Percentiles rank a stretch among this genome's conserved stretches.
Conservation (phyloP, 2,888 invertebrate species). For the Synergus itoensis region DNA sequence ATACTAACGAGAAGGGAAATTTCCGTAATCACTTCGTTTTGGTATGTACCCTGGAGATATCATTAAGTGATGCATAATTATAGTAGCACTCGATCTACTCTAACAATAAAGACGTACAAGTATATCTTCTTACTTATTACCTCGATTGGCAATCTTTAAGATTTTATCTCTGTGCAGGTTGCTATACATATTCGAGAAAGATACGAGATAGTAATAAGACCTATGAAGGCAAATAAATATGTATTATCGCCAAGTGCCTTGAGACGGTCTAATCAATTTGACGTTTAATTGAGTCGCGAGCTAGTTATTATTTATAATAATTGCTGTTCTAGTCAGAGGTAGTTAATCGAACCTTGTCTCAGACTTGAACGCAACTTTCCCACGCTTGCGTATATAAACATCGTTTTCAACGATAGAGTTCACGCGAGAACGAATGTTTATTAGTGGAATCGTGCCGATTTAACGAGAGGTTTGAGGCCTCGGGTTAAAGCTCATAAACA, state of each 20-base stretch:
- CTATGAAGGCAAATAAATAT: constrained; percentile 14
- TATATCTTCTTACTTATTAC: constrained; percentile 53
- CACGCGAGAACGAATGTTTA: constrained; percentile 34
- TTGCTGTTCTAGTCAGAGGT: not conserved
- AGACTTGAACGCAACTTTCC: constrained; percentile 10
- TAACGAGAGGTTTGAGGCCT: constrained; percentile 22
- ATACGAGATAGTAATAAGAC: constrained; percentile 6
- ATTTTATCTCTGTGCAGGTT: constrained; percentile 49
- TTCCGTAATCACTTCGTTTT: constrained; percentile 54
- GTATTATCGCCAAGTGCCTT: constrained; percentile 34
- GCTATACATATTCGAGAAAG: constrained; percentile 10
- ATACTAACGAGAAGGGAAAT: constrained; percentile 51
- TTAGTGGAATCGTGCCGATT: constrained; percentile 26
- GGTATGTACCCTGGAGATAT: constrained; percentile 53
- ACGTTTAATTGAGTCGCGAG: constrained; percentile 50
- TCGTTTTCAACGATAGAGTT: constrained; percentile 32
- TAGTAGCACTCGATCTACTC: constrained; percentile 46
- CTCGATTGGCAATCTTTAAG: constrained; percentile 46
- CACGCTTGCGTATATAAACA: constrained; percentile 26
- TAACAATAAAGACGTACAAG: constrained; percentile 58
- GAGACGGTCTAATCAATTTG: constrained; percentile 46
- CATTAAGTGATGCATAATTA: constrained; percentile 56
- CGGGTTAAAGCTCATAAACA: constrained; percentile 12
- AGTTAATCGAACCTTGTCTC: constrained; percentile 9
- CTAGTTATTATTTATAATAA: constrained; percentile 50